These are phyloP conservation scores for Drosophila bifasciata DNA, from an alignment of 1,140 invertebrate species.

Conservation along the genomic window DNA sequence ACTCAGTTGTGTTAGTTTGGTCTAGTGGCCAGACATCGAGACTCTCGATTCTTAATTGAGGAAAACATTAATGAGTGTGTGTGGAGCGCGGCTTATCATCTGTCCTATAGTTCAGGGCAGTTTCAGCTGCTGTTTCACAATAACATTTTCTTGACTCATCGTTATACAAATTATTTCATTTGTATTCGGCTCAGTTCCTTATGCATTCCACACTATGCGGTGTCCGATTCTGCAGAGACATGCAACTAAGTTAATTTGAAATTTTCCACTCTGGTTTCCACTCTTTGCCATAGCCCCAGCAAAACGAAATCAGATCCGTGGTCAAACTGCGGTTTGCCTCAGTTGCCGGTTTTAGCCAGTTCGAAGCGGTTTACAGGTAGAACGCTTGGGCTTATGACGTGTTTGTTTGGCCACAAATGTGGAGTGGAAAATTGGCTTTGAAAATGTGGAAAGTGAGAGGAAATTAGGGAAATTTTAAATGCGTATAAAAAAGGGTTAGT, in stretches of 20 bases:
- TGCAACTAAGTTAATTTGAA: slow-evolving; percentile 21
- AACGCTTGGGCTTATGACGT: background rate
- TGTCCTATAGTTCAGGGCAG: slow-evolving; percentile 37
- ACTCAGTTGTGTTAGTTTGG: slow-evolving; percentile 65
- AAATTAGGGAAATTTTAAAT: background rate
- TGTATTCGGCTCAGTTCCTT: background rate
- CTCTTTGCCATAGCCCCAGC: too few relatives aligned
- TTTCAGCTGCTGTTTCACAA: slow-evolving; percentile 17
- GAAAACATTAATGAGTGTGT: slow-evolving; percentile 15
- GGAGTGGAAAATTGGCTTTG: slow-evolving; percentile 2
- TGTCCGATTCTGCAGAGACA: slow-evolving; percentile 37
- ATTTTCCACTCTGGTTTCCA: slow-evolving; percentile 20
- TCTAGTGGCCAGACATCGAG: slow-evolving; percentile 43
- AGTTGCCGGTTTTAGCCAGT: slow-evolving; percentile 51
- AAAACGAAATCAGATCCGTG: background rate
- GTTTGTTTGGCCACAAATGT: background rate
- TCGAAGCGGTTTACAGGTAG: slow-evolving; percentile 32
- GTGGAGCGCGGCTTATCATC: slow-evolving; percentile 46
- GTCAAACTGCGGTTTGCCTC: slow-evolving; percentile 3
- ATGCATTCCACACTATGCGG: slow-evolving; percentile 4
- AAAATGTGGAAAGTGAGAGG: background rate
- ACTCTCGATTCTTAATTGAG: slow-evolving; percentile 30
- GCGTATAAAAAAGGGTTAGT: background rate
- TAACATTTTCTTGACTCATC: slow-evolving; percentile 18
- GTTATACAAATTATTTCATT: background rate